These are phyloP conservation scores for Polypterus senegalus DNA, from an alignment of 2,113 vertebrate species.

Conservation along the genomic window DNA sequence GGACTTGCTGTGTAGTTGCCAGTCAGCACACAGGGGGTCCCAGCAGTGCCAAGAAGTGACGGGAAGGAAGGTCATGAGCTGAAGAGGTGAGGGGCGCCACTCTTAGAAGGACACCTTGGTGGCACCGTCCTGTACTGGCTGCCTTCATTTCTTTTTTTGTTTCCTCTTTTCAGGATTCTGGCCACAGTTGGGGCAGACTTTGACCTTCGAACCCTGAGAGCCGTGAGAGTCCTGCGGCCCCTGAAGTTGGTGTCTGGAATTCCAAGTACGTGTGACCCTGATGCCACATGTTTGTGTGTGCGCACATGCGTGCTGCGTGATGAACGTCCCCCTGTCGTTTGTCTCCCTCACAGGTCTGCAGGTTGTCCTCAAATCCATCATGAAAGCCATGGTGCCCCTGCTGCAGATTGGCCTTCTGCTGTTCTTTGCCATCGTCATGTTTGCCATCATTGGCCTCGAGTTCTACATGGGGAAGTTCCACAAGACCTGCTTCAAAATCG, in stretches of 20 bases:
- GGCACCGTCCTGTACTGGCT: too few relatives aligned
- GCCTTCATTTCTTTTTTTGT: background rate
- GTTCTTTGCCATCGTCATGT: slow-evolving; percentile 97
- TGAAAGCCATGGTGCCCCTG: slow-evolving; percentile 96
- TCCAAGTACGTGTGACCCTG: slow-evolving; percentile 65
- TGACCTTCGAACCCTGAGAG: slow-evolving; percentile 81
- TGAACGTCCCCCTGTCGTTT: background rate
- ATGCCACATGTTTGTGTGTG: background rate
- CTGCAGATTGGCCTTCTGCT: slow-evolving; percentile 90
- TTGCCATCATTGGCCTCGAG: slow-evolving; percentile 91
- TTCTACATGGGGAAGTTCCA: slow-evolving; percentile 98
- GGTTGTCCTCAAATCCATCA: slow-evolving; percentile 95
- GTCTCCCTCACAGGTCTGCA: slow-evolving; percentile 62
- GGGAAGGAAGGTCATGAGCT: too few relatives aligned
- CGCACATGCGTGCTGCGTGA: background rate
- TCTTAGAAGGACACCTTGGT: too few relatives aligned
- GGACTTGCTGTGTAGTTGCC: too few relatives aligned
- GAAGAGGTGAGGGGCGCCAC: too few relatives aligned
- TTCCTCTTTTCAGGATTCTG: slow-evolving; percentile 60
- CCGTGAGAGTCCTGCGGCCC: slow-evolving; percentile 80
- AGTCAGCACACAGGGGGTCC: too few relatives aligned
- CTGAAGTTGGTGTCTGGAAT: slow-evolving; percentile 93
- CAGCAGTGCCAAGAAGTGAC: too few relatives aligned
- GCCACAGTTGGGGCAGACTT: slow-evolving; percentile 85
- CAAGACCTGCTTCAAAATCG: slow-evolving; percentile 70